Evolutionary conservation across 2,888 invertebrate species (phyloP).

Genomic region (Ceriagrion tenellum): DNA sequence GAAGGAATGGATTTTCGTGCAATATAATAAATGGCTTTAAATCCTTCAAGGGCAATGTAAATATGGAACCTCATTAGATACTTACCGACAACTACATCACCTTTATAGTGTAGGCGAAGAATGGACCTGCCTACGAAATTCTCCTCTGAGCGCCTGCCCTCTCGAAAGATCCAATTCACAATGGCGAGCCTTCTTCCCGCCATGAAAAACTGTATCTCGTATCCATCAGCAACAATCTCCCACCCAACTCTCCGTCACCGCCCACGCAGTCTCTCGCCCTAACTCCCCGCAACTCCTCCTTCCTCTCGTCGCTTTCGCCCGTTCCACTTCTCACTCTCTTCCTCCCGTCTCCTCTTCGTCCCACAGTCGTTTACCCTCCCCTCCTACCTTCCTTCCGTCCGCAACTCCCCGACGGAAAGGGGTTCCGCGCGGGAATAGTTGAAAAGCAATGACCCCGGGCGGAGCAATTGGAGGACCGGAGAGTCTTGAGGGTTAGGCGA

Average conservation of each 20-base stretch:
- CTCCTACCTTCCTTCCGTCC: conserved; percentile 27
- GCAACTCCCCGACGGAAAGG: neutral
- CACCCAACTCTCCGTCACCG: neutral
- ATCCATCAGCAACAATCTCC: conserved; percentile 31
- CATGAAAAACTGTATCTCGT: conserved; percentile 42
- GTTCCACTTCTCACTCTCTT: neutral
- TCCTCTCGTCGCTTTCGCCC: neutral
- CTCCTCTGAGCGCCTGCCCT: neutral
- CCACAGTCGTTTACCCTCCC: conserved; percentile 68
- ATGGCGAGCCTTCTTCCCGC: conserved; percentile 8
- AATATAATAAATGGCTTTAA: too few relatives aligned
- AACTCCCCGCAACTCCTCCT: neutral
- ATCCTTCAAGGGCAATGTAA: too few relatives aligned
- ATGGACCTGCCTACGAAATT: neutral
- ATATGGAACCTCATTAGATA: too few relatives aligned
- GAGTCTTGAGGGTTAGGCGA: neutral
- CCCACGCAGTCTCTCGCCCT: neutral
- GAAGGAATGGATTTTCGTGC: too few relatives aligned
- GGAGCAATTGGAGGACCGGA: neutral
- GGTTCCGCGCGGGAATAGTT: neutral
- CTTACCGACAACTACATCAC: too few relatives aligned
- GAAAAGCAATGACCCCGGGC: conserved; percentile 9
- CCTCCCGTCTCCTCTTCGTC: conserved; percentile 68
- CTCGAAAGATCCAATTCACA: conserved; percentile 23
- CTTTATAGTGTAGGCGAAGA: too few relatives aligned